phyloP scores from a whole-genome alignment of 1,140 invertebrate species.

The Drosophila paulistorum region DNA sequence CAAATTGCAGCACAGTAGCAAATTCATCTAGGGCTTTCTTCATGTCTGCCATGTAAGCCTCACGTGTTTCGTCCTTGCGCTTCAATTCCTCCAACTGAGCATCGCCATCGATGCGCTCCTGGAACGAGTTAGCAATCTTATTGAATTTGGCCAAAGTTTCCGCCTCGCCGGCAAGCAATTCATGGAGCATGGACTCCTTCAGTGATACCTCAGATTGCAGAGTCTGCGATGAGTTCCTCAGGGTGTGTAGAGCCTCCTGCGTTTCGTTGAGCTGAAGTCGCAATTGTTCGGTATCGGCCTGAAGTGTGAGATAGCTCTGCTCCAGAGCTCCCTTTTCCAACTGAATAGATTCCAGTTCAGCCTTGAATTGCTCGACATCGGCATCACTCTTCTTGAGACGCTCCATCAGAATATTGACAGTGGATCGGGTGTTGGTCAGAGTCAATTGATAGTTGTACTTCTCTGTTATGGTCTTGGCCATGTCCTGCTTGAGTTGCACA shows the following conservation, averaged over 20 bases:
- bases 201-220: constrained; percentile 80
- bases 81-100: constrained; percentile 78
- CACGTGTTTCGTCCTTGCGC: constrained; percentile 78
- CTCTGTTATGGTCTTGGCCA: constrained; percentile 82
- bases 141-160: constrained; percentile 83
- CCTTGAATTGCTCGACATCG: constrained; percentile 84
- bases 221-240: constrained; percentile 68
- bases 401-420: constrained; percentile 84
- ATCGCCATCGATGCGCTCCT: constrained; percentile 79
- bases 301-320: constrained; percentile 79
- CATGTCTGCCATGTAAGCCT: constrained; percentile 81
- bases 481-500: constrained; percentile 79
- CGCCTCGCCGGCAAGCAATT: constrained; percentile 78
- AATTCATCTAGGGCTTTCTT: constrained; percentile 82
- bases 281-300: constrained; percentile 75
- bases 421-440: constrained; percentile 83
- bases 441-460: constrained; percentile 84
- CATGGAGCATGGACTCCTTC: constrained; percentile 81
- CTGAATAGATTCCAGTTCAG: constrained; percentile 83
- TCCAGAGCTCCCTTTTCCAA: constrained; percentile 83
- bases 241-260: constrained; percentile 55
- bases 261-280: constrained; percentile 78
- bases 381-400: constrained; percentile 84
- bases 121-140: constrained; percentile 83
- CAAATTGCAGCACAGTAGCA: constrained; percentile 78